Base-by-base conservation (phyloP, 2,888 invertebrate species). In the Diplolepis rosae region DNA sequence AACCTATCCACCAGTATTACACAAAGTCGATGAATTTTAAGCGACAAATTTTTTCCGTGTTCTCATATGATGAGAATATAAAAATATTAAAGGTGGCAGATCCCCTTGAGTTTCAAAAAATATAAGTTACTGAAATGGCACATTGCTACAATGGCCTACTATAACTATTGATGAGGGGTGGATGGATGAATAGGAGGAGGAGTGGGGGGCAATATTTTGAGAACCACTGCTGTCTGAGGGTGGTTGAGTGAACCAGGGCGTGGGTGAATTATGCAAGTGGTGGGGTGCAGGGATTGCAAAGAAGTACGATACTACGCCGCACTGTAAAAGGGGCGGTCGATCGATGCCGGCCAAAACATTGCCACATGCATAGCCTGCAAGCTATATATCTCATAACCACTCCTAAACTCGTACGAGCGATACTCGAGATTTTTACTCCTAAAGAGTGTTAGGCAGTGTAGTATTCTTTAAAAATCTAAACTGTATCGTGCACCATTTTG, bases 311-410 rank as follows among this genome's bases (percentile, higher is more conserved):
- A 83, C 83, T 83, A 82, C 86, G 84, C 79, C 84, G 84, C 85
- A 83, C 83, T 81, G 80, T 80, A 79, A 80, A 81, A 81, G 79
- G 81, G 83, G 80, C 75, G 77, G 77, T 73, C 82, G 88, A 88
- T 88, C 88, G 88, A 88, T 88, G 84, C 81, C 84, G 86, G 84
- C 87, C 88, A 88, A 88, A 88, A 88, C 88, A 88, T 88, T 88
- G 87, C 87, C 88, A 88, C 88, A 88, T 88, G 88, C 87, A 85
- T 79, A 74, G 74, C 70, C 70, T 74, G 73, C 78, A 71, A 70
- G 74, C 68, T 28, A 61, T 61, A 69, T 71, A 65, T 67, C 66
- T 71, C 51, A 76, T 67, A 72, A 73, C 56, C 65, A n/a, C 65
- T 72, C 35, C 61, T 73, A 75, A 75, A 66, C 68, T 72, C 68